These are phyloP conservation scores for Lasiurus cinereus DNA, from an alignment of 2,113 vertebrate genomes.

Conservation along the genomic window DNA sequence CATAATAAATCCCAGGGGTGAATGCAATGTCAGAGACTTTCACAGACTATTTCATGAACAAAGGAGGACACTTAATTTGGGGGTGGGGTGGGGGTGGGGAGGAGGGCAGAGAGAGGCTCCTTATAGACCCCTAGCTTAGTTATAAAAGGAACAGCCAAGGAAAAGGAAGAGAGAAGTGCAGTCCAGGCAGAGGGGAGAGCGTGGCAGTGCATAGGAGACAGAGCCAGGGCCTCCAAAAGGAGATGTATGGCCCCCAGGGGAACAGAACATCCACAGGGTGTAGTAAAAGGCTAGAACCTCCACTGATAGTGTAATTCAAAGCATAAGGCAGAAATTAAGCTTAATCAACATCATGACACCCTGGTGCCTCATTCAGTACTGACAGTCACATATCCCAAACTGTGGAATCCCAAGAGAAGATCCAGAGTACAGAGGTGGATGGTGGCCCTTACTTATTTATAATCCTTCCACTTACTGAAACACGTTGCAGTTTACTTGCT, in stretches of 20 bases:
- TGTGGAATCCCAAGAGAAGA: background rate
- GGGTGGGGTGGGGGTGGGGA: background rate
- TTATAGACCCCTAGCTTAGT: background rate
- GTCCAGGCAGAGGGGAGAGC: background rate
- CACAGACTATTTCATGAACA: background rate
- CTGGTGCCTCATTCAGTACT: background rate
- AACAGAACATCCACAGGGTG: background rate
- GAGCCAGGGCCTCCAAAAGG: background rate
- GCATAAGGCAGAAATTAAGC: constrained; percentile 16
- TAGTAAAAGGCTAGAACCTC: background rate
- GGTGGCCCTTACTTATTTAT: background rate
- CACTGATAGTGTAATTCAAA: constrained; percentile 25
- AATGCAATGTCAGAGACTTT: background rate
- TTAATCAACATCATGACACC: background rate
- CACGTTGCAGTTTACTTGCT: constrained; percentile 21
- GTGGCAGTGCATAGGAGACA: background rate
- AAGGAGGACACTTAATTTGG: background rate
- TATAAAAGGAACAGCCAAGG: background rate
- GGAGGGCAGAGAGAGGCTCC: background rate
- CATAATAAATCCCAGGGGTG: background rate
- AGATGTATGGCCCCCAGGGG: background rate
- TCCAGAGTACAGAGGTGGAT: background rate
- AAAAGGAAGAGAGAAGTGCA: background rate
- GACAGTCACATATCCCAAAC: background rate
- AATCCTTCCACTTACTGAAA: background rate